phyloP scores from a whole-genome alignment of 2,888 invertebrate species.

The Eupithecia subumbrata region DNA sequence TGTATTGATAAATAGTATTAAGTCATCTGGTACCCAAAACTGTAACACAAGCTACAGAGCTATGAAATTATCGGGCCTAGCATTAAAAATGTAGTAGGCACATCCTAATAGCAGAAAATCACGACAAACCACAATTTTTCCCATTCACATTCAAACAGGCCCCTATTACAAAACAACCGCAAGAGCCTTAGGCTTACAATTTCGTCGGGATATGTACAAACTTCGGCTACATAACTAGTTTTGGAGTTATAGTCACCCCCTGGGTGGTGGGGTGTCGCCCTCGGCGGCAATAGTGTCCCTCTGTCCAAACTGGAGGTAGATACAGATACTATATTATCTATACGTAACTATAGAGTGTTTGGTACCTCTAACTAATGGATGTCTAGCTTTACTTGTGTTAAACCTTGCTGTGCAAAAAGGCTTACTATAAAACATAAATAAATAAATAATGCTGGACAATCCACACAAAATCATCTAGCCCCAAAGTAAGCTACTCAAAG shows the following conservation, averaged over 20 bases:
- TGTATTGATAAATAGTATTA: too few species aligned
- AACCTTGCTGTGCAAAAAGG: too few species aligned
- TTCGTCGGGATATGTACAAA: constrained; percentile 43
- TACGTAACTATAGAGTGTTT: not conserved
- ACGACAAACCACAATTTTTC: not conserved
- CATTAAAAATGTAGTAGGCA: too few species aligned
- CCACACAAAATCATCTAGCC: too few species aligned
- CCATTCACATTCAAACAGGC: not conserved
- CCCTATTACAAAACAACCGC: constrained; percentile 22
- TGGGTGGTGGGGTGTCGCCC: constrained; percentile 46
- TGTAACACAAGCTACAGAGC: too few species aligned
- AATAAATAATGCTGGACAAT: too few species aligned
- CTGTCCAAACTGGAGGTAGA: constrained; percentile 46
- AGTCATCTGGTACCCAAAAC: too few species aligned
- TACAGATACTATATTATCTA: not conserved
- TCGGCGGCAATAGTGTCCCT: constrained; percentile 66
- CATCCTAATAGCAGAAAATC: not conserved
- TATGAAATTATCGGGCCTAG: too few species aligned
- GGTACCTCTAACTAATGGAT: not conserved
- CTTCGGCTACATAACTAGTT: constrained; percentile 49
- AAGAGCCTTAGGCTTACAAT: constrained; percentile 44
- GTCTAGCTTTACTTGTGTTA: not conserved
- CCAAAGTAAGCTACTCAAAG: too few species aligned
- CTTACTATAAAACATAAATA: too few species aligned
- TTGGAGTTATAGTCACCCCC: constrained; percentile 45